Percentiles rank a stretch among this genome's conserved stretches.
These are phyloP conservation scores for Dryoscopus gambensis DNA, from an alignment of 2,113 vertebrate genomes.

Conservation along the genomic window DNA sequence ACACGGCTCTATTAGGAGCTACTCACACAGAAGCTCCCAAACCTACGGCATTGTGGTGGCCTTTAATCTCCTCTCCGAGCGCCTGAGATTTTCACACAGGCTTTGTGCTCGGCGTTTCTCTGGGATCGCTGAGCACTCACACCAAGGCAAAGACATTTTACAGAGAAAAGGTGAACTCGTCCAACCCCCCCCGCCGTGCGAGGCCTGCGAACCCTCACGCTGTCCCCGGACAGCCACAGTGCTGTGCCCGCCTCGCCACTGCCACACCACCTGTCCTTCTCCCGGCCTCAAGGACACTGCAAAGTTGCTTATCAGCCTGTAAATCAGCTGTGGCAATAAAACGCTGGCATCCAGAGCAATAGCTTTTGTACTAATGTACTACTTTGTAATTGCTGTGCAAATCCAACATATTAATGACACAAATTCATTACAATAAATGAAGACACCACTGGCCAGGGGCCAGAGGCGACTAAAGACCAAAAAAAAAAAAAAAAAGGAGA, in stretches of 20 bases:
- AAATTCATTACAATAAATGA: slow-evolving; percentile 71
- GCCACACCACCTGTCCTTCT: background rate
- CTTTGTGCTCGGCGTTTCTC: background rate
- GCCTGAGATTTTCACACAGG: background rate
- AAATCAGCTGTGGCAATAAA: slow-evolving; percentile 71
- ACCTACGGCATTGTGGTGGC: background rate
- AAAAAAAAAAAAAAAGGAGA: background rate
- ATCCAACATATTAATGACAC: slow-evolving; percentile 68
- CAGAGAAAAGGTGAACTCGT: background rate
- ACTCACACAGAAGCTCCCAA: background rate
- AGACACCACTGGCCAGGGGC: slow-evolving; percentile 9
- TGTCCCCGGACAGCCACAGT: background rate
- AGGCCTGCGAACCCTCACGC: background rate
- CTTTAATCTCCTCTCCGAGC: slow-evolving; percentile 1
- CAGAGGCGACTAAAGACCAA: background rate
- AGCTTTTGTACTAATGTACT: slow-evolving; percentile 63
- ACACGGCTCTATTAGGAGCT: background rate
- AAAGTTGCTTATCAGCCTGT: slow-evolving; percentile 56
- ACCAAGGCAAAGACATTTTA: background rate
- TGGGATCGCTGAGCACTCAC: background rate
- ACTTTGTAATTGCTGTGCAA: slow-evolving; percentile 63
- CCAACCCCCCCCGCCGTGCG: background rate
- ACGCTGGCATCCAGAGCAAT: slow-evolving; percentile 41
- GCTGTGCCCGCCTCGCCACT: background rate
- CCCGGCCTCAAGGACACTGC: slow-evolving; percentile 62